Evolutionary conservation across 2,888 invertebrate species (phyloP), one percentile per base, ranked within the genome.

Genomic region (Rhabditophanes sp.): DNA sequence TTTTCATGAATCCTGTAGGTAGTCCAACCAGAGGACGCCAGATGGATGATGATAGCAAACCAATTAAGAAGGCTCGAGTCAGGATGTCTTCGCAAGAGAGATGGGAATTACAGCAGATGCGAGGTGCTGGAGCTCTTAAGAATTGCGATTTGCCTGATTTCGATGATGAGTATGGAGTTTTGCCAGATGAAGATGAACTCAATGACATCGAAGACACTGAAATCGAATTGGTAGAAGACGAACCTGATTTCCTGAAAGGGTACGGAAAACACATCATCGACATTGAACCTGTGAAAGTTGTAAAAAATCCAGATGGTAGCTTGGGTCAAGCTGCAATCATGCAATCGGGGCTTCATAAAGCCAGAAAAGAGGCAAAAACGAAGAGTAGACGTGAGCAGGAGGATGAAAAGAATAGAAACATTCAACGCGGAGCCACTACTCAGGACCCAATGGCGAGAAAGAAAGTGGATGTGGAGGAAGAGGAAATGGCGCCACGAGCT

Each of bases 241-340:
- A 96, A 64, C 84, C 96, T 0, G 84, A 93, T 0, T 99, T 99
- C 69, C 72, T 99, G 1, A 51, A 65, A 32, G 73, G 70, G 19
- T 66, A 67, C 43, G 73, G 64, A 79, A 64, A 68, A 28, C 45
- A 47, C 16, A 41, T 44, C 8, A 42, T 48, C 20, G 64, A 64
- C 30, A 40, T 64, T 20, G 64, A 64, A 30, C 60, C 64, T 1
- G 64, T 65, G 9, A 64, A 64, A 33, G 42, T 64, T 12, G 55
- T 68, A 9, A 58, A 72, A 71, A 99, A 99, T 73, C 96, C 96
- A 0, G 96, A 99, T 67, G 96, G 96, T 0, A 90, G 90, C 0
- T 69, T 99, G 15, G 93, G 93, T 0, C 96, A 96, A 59, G 88
- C 96, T 0, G 96, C 96, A 0, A 88, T 99, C 84, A 99, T 88